These are phyloP conservation scores for Buteo buteo DNA, from an alignment of 2,113 vertebrate genomes.

Conservation along the genomic window DNA sequence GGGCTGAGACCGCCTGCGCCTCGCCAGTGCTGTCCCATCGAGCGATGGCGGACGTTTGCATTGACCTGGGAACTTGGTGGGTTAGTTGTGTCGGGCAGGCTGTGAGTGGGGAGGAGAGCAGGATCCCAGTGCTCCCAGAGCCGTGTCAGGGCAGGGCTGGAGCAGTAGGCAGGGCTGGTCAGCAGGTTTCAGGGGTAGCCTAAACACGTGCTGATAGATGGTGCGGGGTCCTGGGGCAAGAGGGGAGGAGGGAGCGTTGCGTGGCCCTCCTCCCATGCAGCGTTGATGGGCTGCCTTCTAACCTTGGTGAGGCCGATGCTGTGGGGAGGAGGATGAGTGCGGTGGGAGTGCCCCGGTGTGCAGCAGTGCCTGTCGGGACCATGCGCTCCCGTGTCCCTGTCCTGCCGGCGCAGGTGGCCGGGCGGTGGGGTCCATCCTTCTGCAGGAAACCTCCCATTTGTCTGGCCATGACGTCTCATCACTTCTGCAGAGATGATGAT, in stretches of 20 bases:
- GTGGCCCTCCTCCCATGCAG: neutral
- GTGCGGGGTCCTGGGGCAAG: neutral
- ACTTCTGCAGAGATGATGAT: neutral
- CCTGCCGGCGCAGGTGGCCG: accelerated
- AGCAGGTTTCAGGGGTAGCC: no score
- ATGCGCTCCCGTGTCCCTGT: neutral
- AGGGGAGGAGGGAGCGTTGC: no score
- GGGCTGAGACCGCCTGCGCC: neutral
- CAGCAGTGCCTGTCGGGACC: accelerated
- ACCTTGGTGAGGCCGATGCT: neutral
- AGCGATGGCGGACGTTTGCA: accelerated
- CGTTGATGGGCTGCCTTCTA: neutral
- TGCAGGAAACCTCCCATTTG: accelerated
- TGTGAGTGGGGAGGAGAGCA: no score
- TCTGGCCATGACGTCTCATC: accelerated
- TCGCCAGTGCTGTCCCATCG: neutral
- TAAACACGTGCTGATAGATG: neutral
- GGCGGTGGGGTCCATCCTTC: neutral
- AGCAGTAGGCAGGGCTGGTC: neutral
- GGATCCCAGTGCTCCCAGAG: no score
- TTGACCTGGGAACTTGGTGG: neutral
- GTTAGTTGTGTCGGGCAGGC: no score
- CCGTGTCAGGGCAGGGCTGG: no score
- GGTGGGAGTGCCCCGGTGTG: accelerated
- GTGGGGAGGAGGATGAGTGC: neutral